These are phyloP conservation scores for Epinotia ramella DNA, from an alignment of 2,888 invertebrate species.

Conservation along the genomic window DNA sequence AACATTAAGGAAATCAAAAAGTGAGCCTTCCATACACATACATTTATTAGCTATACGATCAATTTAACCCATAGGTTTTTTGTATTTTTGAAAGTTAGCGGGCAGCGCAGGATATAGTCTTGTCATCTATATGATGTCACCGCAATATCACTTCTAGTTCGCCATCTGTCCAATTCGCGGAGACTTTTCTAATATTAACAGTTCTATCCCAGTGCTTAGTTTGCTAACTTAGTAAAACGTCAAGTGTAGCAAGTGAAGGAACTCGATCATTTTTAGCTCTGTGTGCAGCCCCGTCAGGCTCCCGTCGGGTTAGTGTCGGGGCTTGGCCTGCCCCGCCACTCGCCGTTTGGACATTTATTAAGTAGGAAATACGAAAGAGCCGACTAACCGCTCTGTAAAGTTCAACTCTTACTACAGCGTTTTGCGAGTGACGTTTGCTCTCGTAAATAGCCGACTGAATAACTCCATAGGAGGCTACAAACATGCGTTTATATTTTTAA, in stretches of 20 bases:
- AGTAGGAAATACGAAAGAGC: conserved; percentile 68
- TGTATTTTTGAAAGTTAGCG: not conserved
- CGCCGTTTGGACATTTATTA: conserved; percentile 71
- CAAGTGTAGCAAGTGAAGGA: conserved; percentile 54
- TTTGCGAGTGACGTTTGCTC: conserved; percentile 49
- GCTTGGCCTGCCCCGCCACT: conserved; percentile 53
- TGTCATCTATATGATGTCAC: conserved; percentile 1
- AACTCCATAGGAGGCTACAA: conserved; percentile 3
- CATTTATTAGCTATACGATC: conserved; percentile 28
- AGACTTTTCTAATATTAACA: conserved; percentile 43
- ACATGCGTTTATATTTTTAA: conserved; percentile 13
- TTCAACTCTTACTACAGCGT: conserved; percentile 59
- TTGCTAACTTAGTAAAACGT: conserved; percentile 53
- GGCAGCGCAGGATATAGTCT: conserved; percentile 1
- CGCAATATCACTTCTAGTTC: conserved; percentile 25
- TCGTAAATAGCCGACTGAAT: conserved; percentile 40
- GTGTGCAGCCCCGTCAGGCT: conserved; percentile 60
- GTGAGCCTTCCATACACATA: conserved; percentile 18
- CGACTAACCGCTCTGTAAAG: conserved; percentile 50
- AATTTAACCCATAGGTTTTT: conserved; percentile 8
- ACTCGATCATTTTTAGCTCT: conserved; percentile 69
- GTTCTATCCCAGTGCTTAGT: conserved; percentile 48
- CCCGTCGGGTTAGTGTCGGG: conserved; percentile 75
- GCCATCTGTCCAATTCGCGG: conserved; percentile 24
- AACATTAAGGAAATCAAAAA: conserved; percentile 44